Conservation (phyloP, 2,797 vertebrate genomes). For the Eurystomus glaucurus region DNA sequence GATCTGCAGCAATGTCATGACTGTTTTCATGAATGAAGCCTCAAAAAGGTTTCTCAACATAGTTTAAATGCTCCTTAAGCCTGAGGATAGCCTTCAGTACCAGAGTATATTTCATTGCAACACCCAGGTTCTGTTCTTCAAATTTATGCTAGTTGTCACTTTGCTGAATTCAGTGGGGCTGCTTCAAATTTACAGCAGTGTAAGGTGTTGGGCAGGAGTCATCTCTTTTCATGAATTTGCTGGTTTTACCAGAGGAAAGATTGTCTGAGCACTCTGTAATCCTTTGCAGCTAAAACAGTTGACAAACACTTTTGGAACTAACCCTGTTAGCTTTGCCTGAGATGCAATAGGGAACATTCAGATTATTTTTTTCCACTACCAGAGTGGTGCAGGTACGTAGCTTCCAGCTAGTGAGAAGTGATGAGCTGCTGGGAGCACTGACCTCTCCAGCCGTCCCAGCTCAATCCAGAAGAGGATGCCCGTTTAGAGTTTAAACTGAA, state of each 20-base stretch:
- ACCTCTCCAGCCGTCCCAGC: not conserved
- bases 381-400: not conserved
- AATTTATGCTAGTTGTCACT: not conserved
- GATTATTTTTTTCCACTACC: not conserved
- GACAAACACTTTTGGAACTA: not conserved
- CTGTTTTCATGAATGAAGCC: not conserved
- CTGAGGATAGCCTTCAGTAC: not conserved
- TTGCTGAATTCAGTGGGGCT: not conserved
- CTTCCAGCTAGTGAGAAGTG: not conserved
- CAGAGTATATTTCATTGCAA: not conserved
- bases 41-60: not conserved
- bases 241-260: not conserved
- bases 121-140: not conserved
- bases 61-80: not conserved
- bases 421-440: not conserved
- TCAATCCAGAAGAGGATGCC: not conserved
- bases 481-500: not conserved
- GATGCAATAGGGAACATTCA: not conserved
- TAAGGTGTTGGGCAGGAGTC: rapidly evolving
- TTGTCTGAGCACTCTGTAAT: not conserved
- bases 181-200: not conserved
- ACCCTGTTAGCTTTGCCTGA: not conserved
- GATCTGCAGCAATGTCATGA: not conserved
- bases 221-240: not conserved
- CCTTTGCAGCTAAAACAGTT: not conserved